Evolutionary conservation across 2,797 vertebrate genomes (phyloP).

Genomic region (Labeo calbasu): DNA sequence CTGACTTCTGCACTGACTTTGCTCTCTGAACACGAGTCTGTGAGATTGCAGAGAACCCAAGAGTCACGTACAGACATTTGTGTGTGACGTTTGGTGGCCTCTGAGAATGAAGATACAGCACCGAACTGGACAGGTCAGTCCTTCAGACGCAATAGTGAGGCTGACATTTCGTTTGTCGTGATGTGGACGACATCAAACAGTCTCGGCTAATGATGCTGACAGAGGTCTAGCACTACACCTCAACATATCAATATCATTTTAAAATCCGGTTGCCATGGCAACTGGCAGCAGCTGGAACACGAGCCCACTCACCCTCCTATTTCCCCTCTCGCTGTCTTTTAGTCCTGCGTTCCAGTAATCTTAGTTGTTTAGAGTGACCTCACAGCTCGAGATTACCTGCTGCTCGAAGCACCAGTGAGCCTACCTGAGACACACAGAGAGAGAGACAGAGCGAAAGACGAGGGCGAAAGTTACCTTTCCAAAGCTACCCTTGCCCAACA

Average conservation of each 20-base stretch:
- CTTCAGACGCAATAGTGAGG: neutral
- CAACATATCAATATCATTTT: constrained; percentile 75
- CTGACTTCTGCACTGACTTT: neutral
- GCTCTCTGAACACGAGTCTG: neutral
- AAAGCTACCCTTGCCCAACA: constrained; percentile 97
- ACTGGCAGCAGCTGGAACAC: constrained; percentile 73
- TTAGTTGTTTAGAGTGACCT: constrained; percentile 31
- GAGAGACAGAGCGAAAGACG: constrained; percentile 5
- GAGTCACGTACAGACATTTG: neutral
- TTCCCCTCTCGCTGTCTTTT: constrained; percentile 40
- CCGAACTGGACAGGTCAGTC: neutral
- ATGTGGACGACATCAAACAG: constrained; percentile 38
- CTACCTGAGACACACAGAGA: constrained; percentile 27
- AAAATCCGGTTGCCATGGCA: constrained; percentile 82
- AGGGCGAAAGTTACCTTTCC: constrained; percentile 84
- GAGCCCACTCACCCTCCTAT: constrained; percentile 62
- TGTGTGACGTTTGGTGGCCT: neutral
- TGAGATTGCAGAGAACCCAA: neutral
- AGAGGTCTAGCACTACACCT: constrained; percentile 58
- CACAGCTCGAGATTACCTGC: constrained; percentile 23
- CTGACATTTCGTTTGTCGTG: constrained; percentile 23
- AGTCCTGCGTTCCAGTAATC: constrained; percentile 57
- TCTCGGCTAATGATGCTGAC: constrained; percentile 53
- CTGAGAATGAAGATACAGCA: constrained; percentile 2
- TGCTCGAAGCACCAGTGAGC: constrained; percentile 58